Evolutionary conservation across 2,113 vertebrate genomes (phyloP), one percentile per base, ranked within the genome.

Genomic region (Elachura formosa): DNA sequence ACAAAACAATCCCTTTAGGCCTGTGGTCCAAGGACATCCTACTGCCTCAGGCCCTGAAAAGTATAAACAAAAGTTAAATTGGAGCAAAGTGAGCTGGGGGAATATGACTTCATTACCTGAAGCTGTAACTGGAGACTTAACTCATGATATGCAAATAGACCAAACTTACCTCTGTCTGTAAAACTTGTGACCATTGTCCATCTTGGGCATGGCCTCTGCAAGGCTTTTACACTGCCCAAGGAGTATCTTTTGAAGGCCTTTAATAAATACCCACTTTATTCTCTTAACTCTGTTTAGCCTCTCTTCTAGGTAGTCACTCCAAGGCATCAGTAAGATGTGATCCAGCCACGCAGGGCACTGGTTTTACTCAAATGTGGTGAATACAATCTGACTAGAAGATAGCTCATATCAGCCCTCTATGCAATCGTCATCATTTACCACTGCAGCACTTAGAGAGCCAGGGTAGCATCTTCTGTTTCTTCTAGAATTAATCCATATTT

Each of bases 151-250:
- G 13, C 9, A 55, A 43, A 15, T 15, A n/a, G 51, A 43, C 23
- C 38, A 55, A 15, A 55, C 13, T 26, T 41, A 26, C 3, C 33
- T 33, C 12, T 40, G 29, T 41, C 23, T n/a, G 58, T 28, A 28
- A 51, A 22, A 2, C 29, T 51, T 10, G 13, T 40, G 29, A 8
- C 29, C 19, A 4, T 20, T 40, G 8, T 63, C 36, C 12, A 9
- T 62, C 7, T n/a, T 28, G 11, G 23, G 1, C 41, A 18, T n/a
- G 29, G 28, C 56, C 13, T 49, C 34, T 49, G 22, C 1, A 0
- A 62, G 5, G 14, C 18, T 51, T 62, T 77, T n/a, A 33, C 34
- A 5, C 21, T 49, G 34, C 6, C 17, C 28, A 49, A 49, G 24
- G 16, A 40, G 22, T 21, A 23, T 9, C 36, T 63, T 2, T 23